Evolutionary conservation across 2,797 vertebrate genomes (phyloP).

Genomic region (Platalea minor): DNA sequence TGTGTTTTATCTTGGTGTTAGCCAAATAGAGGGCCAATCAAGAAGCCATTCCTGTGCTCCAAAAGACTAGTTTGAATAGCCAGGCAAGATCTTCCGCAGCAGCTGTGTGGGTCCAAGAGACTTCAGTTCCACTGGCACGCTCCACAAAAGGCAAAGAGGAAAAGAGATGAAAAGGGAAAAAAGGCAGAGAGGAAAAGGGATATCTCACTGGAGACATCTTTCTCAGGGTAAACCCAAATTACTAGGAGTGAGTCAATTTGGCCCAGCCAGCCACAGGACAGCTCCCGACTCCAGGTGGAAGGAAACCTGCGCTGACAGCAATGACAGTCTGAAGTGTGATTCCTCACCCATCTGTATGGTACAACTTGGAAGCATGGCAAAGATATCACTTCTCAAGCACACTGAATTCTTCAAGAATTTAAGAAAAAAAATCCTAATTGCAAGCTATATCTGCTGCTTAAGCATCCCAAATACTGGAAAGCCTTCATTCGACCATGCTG

Average conservation of each 20-base stretch:
- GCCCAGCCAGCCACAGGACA: neutral
- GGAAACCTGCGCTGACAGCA: neutral
- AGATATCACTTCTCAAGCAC: neutral
- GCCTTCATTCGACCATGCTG: neutral
- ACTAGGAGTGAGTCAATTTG: neutral
- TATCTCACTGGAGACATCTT: neutral
- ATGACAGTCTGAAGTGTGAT: neutral
- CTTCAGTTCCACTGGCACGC: neutral
- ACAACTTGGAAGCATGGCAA: neutral
- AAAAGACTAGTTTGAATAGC: neutral
- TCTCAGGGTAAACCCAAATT: neutral
- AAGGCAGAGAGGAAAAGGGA: neutral
- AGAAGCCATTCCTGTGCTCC: neutral
- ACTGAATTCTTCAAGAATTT: neutral
- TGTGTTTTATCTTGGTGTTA: neutral
- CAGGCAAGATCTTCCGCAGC: neutral
- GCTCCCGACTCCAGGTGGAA: fast-evolving
- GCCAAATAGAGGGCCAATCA: neutral
- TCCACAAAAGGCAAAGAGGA: neutral
- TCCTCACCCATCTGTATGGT: neutral
- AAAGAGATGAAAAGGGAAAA: neutral
- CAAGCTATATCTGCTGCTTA: neutral
- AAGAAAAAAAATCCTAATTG: neutral
- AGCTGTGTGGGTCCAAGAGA: neutral
- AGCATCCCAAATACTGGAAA: neutral